Conservation (phyloP, 2,113 vertebrate species). For the Petrocephalus microphthalmus region DNA sequence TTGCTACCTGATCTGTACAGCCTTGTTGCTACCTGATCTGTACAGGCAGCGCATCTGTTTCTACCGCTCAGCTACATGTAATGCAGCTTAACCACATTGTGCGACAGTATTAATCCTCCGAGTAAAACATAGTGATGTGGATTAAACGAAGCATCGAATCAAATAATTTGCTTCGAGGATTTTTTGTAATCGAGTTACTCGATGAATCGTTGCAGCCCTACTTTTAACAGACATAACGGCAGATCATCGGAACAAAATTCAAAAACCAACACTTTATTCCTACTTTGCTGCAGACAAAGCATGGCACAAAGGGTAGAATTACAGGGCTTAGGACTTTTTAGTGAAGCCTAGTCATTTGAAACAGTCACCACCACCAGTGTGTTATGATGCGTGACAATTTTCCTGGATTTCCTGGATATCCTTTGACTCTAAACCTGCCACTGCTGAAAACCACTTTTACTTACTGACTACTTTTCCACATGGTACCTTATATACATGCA, state of each 20-base stretch:
- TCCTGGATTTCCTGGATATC: neutral
- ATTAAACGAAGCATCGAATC: too few relatives aligned
- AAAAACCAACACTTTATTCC: neutral
- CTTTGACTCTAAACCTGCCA: neutral
- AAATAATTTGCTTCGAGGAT: too few relatives aligned
- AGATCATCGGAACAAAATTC: neutral
- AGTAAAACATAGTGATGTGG: too few relatives aligned
- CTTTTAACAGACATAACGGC: constrained; percentile 5
- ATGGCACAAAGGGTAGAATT: neutral
- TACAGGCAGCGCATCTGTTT: too few relatives aligned
- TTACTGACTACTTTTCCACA: neutral
- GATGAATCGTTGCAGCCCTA: too few relatives aligned
- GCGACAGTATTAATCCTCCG: too few relatives aligned
- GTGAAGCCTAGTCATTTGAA: neutral
- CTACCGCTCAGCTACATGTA: too few relatives aligned
- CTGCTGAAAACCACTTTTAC: neutral
- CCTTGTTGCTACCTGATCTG: too few relatives aligned
- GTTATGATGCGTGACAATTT: neutral
- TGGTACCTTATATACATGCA: neutral
- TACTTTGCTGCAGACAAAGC: neutral
- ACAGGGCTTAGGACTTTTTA: neutral
- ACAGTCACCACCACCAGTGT: neutral
- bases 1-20: too few relatives aligned
- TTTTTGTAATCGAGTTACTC: too few relatives aligned
- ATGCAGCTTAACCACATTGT: too few relatives aligned